Percentiles rank a stretch among this genome's conserved stretches.
Evolutionary conservation across 1,140 invertebrate species (phyloP).

Genomic region (Drosophila jambulina): DNA sequence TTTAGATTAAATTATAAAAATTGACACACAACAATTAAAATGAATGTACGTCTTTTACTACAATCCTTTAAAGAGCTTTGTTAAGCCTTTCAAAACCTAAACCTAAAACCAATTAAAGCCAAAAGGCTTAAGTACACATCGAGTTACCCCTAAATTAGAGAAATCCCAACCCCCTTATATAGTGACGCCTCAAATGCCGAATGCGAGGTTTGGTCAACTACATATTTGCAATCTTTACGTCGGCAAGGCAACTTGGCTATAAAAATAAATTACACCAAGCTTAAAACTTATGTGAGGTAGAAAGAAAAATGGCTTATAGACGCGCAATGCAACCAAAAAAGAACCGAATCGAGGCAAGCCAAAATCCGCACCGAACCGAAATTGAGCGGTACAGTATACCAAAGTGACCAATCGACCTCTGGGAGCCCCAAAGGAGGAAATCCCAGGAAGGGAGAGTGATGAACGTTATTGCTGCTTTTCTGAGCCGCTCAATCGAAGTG

Average conservation of each 20-base stretch:
- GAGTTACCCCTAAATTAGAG: slow-evolving; percentile 15
- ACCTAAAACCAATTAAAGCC: background rate
- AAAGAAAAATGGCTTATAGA: slow-evolving; percentile 82
- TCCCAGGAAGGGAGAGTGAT: slow-evolving; percentile 53
- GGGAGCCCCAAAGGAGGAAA: slow-evolving; percentile 21
- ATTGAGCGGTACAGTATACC: slow-evolving; percentile 37
- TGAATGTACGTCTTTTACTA: background rate
- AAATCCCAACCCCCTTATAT: slow-evolving; percentile 50
- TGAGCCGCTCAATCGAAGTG: slow-evolving; percentile 56
- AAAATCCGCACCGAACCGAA: slow-evolving; percentile 2
- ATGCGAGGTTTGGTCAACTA: slow-evolving; percentile 59
- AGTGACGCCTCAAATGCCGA: slow-evolving; percentile 50
- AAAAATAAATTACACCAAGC: slow-evolving; percentile 82
- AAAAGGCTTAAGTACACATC: background rate
- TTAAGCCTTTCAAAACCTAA: background rate
- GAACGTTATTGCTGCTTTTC: slow-evolving; percentile 73
- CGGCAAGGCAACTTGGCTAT: slow-evolving; percentile 70
- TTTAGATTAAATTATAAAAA: too few species aligned
- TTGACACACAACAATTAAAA: background rate
- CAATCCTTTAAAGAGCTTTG: background rate
- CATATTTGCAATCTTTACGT: slow-evolving; percentile 80
- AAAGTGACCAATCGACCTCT: slow-evolving; percentile 78
- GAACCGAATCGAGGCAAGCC: slow-evolving; percentile 15
- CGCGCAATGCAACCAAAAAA: slow-evolving; percentile 61
- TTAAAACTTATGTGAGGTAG: slow-evolving; percentile 78